Percentiles rank a stretch among this genome's conserved stretches.
Conservation (phyloP, 2,797 vertebrate genomes). For the Erithacus rubecula region DNA sequence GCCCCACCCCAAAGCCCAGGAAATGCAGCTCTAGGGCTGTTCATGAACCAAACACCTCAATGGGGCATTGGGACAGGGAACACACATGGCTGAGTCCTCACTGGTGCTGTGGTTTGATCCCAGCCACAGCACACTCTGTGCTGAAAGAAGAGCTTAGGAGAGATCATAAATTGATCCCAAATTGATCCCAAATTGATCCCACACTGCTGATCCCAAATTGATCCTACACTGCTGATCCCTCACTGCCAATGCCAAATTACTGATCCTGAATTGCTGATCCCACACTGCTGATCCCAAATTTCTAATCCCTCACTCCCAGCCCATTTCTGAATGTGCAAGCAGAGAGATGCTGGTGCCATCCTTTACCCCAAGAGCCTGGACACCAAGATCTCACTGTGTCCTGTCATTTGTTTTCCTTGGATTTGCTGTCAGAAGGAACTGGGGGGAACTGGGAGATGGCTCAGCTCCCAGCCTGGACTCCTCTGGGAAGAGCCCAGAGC, state of each 20-base stretch:
- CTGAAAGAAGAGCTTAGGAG: not conserved
- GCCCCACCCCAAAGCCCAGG: accelerated
- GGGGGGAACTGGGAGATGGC: not conserved
- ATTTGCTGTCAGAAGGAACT: not conserved
- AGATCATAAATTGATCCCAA: not conserved
- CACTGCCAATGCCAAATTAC: not conserved
- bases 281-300: not conserved
- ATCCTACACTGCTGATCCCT: too few species aligned
- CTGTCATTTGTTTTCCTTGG: not conserved
- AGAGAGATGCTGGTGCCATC: not conserved
- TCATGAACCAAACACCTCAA: accelerated
- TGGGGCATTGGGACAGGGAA: accelerated
- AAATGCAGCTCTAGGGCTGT: accelerated
- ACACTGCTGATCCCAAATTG: not conserved
- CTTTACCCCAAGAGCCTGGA: not conserved
- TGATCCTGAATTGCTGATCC: not conserved
- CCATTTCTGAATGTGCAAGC: accelerated
- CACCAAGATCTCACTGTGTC: accelerated
- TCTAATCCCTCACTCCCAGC: not conserved
- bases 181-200: too few species aligned
- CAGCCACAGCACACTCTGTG: accelerated
- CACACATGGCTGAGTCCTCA: accelerated
- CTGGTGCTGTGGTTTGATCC: accelerated
- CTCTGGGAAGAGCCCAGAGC: not conserved
- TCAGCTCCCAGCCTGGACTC: not conserved